Evolutionary conservation across 2,888 invertebrate species (phyloP).

Genomic region (Caenorhabditis doughertyi): DNA sequence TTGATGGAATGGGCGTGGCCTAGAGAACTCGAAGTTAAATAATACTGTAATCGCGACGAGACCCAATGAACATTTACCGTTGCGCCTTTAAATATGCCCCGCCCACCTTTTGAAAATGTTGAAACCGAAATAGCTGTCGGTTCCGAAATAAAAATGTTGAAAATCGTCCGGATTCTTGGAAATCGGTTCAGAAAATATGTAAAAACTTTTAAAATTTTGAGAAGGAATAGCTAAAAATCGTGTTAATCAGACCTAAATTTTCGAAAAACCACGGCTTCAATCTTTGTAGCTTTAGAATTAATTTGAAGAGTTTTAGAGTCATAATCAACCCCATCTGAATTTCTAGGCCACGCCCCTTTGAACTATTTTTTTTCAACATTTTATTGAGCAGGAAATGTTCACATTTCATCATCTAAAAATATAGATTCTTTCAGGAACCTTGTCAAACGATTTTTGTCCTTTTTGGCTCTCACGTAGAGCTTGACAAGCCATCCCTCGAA

Average conservation of each 20-base stretch:
- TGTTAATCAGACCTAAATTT: no score
- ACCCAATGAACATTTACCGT: no score
- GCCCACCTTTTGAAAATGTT: no score
- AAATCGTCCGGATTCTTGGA: background rate
- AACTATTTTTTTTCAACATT: background rate
- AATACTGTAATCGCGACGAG: no score
- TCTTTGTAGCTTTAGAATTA: background rate
- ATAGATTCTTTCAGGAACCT: no score
- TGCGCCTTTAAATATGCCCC: no score
- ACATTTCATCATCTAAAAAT: background rate
- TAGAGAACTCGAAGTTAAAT: background rate
- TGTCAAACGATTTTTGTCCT: conserved; percentile 25
- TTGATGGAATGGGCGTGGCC: no score
- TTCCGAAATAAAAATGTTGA: background rate
- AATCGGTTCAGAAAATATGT: no score
- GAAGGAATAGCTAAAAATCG: background rate
- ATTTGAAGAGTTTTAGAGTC: no score
- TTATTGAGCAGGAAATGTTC: background rate
- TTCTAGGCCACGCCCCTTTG: no score
- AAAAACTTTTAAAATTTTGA: background rate
- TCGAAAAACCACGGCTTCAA: background rate
- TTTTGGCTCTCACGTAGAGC: conserved; percentile 28
- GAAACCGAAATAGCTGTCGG: no score
- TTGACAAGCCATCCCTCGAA: conserved; percentile 41
- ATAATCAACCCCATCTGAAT: no score